phyloP scores from a whole-genome alignment of 2,113 vertebrate genomes.

The Chrysemys picta region DNA sequence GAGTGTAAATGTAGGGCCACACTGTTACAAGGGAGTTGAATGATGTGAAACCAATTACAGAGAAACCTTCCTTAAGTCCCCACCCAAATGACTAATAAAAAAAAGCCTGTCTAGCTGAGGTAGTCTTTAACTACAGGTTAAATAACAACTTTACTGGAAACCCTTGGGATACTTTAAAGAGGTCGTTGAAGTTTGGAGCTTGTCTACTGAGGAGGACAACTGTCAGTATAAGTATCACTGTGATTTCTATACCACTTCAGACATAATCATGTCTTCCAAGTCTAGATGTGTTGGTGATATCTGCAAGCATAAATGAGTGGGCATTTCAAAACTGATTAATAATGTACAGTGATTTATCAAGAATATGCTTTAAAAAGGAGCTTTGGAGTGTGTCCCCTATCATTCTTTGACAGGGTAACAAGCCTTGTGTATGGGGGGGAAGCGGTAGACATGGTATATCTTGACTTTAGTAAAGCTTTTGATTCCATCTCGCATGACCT shows the following conservation, averaged over 20 bases:
- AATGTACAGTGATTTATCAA: not conserved
- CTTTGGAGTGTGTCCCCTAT: not conserved
- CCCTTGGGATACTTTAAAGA: not conserved
- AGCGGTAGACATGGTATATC: too few relatives aligned
- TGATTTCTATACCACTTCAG: slow-evolving; percentile 18
- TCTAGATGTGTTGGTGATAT: not conserved
- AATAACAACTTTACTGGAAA: not conserved
- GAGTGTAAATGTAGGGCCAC: not conserved
- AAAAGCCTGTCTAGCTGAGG: not conserved
- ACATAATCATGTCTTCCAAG: not conserved
- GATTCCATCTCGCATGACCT: too few relatives aligned
- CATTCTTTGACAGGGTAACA: too few relatives aligned
- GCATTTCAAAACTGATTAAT: slow-evolving; percentile 20
- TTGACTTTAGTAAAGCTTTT: too few relatives aligned
- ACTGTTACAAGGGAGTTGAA: not conserved
- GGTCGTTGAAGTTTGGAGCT: not conserved
- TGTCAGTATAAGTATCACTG: not conserved
- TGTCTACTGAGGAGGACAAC: not conserved
- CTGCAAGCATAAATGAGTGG: slow-evolving; percentile 11
- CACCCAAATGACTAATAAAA: not conserved
- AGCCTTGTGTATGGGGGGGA: too few relatives aligned
- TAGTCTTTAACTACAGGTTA: not conserved
- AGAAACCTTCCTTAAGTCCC: not conserved
- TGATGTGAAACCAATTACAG: not conserved
- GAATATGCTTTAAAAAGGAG: not conserved